These are phyloP conservation scores for Calliopsis andreniformis DNA, from an alignment of 1,140 invertebrate genomes.

Conservation along the genomic window DNA sequence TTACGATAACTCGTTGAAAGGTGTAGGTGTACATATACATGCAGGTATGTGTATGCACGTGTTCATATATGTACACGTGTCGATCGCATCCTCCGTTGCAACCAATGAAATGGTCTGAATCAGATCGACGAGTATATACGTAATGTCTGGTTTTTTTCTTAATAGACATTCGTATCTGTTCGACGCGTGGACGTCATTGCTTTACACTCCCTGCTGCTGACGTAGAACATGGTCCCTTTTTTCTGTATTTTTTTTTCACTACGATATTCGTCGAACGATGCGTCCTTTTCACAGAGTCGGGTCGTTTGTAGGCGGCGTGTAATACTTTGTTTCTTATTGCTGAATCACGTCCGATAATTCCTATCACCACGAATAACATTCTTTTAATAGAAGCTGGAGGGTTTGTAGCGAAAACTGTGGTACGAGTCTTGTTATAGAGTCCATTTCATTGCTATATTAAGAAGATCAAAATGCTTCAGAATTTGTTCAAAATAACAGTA, in stretches of 20 bases:
- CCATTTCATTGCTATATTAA: background rate
- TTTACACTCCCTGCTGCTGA: constrained; percentile 58
- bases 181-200: constrained; percentile 54
- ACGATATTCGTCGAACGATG: constrained; percentile 48
- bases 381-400: background rate
- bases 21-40: no score
- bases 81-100: background rate
- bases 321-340: background rate
- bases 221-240: constrained; percentile 20
- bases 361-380: background rate
- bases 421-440: background rate
- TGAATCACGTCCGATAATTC: constrained; percentile 5
- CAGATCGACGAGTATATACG: background rate
- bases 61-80: no score
- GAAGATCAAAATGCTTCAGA: no score
- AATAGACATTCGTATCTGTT: background rate
- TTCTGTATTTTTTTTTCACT: constrained; percentile 39
- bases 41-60: no score
- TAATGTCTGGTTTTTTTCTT: background rate
- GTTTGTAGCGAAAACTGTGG: background rate
- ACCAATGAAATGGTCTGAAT: background rate
- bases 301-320: constrained; percentile 13
- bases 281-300: constrained; percentile 32
- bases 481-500: no score
- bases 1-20: no score